phyloP scores from a whole-genome alignment of 2,888 invertebrate genomes.

The Anaspis maculata region DNA sequence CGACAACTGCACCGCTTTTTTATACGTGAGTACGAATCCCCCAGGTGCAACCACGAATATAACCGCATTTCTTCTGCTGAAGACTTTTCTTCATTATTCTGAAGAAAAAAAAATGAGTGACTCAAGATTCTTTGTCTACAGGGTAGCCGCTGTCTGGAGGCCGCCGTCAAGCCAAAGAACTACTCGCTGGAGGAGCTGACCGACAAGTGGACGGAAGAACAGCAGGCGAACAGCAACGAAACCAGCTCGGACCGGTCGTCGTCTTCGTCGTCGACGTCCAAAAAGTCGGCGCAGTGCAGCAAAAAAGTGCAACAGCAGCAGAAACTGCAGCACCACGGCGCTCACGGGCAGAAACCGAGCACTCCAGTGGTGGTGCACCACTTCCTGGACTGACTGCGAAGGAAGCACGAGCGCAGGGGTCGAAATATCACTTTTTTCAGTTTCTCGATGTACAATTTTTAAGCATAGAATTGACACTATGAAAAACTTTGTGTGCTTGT shows the following conservation, averaged over 20 bases:
- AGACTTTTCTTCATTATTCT: too few species aligned
- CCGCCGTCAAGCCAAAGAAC: slow-evolving; percentile 16
- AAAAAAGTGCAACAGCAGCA: too few species aligned
- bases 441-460: too few species aligned
- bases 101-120: too few species aligned
- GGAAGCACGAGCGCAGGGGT: too few species aligned
- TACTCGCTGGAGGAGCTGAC: slow-evolving; percentile 10
- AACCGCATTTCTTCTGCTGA: too few species aligned
- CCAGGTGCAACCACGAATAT: too few species aligned
- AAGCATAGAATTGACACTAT: slow-evolving; percentile 6
- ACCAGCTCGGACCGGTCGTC: too few species aligned
- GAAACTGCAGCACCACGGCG: too few species aligned
- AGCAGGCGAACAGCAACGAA: slow-evolving; percentile 17
- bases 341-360: slow-evolving; percentile 21
- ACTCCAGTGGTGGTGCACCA: slow-evolving; percentile 35
- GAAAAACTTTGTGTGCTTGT: neutral
- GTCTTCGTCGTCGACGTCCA: too few species aligned
- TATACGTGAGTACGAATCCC: slow-evolving; percentile 25
- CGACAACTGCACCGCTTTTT: slow-evolving; percentile 27
- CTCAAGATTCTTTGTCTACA: slow-evolving; percentile 12
- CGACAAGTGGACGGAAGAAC: slow-evolving; percentile 23
- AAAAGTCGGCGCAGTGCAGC: too few species aligned
- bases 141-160: slow-evolving; percentile 20
- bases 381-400: slow-evolving; percentile 30
- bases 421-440: too few species aligned